Evolutionary conservation across 2,113 vertebrate genomes (phyloP).

Genomic region (Mastomys coucha): DNA sequence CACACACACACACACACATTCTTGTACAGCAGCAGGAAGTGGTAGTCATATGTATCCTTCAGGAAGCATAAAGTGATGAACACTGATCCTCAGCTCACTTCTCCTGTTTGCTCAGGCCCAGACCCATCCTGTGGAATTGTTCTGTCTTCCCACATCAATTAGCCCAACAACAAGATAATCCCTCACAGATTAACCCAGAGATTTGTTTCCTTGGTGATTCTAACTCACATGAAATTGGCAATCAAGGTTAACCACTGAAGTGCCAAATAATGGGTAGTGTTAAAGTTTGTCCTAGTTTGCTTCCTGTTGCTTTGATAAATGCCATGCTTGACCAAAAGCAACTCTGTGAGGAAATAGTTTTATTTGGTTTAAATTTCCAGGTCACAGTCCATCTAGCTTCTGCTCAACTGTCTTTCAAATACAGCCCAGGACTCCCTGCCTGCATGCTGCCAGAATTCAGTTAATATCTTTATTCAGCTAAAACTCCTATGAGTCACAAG

Average conservation of each 20-base stretch:
- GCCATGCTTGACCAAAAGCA: neutral
- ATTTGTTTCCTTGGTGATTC: neutral
- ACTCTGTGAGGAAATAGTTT: neutral
- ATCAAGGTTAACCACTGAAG: neutral
- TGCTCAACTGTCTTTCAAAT: neutral
- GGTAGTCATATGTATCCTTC: neutral
- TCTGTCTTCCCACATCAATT: neutral
- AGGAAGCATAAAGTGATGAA: neutral
- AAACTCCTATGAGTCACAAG: neutral
- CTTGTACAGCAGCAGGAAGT: neutral
- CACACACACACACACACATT: too few relatives aligned
- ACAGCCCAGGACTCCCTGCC: neutral
- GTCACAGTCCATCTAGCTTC: neutral
- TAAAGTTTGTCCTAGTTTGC: neutral
- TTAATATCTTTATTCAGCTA: neutral
- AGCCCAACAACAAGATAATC: neutral
- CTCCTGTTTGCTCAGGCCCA: neutral
- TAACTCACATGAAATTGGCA: neutral
- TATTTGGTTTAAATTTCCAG: neutral
- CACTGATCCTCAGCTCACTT: neutral
- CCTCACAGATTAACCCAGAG: neutral
- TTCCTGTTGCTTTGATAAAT: neutral
- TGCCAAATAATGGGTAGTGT: neutral
- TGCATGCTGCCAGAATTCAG: neutral
- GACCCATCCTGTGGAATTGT: neutral